Evolutionary conservation across 2,888 invertebrate species (phyloP), one percentile per base, ranked within the genome.

Genomic region (Acleris cristana): DNA sequence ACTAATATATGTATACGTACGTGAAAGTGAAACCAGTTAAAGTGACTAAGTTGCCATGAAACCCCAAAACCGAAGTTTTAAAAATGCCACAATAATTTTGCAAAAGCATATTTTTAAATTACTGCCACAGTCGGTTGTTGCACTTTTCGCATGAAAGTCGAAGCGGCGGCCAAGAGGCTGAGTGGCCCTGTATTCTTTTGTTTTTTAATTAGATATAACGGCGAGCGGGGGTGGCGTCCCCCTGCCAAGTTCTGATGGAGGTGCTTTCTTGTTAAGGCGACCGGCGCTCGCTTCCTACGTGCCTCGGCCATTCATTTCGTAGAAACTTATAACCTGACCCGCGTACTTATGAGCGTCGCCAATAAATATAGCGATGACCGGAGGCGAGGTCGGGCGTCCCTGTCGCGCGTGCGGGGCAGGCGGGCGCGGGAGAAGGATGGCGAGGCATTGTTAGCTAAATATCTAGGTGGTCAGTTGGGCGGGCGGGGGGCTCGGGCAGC

Each of bases 271-370:
- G 90, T 88, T 89, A 88, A 84, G 70, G 71, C 65, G 59, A 64
- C 82, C 84, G 86, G 87, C 80, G 84, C 86, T 88, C 85, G 85
- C 90, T 89, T 88, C 88, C 90, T 90, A 89, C 91, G 89, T 89
- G 89, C 89, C 86, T 87, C 88, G 88, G 87, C 89, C 92, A 88
- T 92, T 92, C 90, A 91, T 92, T 92, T 91, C 85, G 89, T 84
- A 81, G 89, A 90, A 90, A 92, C 91, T 92, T 92, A 92, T 92
- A 92, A 92, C 92, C 91, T 92, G 92, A 91, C 90, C 87, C 87
- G 90, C 91, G 92, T 92, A 91, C 92, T 92, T 91, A 92, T 92
- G 92, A 92, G 91, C 90, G 92, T 92, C 92, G 89, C 90, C 91
- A 90, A 92, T 92, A 92, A 92, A 92, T 92, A 92, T 90, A 90